Percentiles rank a stretch among this genome's conserved stretches.
Evolutionary conservation across 1,140 invertebrate genomes (phyloP).

Genomic region (Cydia pomonella): DNA sequence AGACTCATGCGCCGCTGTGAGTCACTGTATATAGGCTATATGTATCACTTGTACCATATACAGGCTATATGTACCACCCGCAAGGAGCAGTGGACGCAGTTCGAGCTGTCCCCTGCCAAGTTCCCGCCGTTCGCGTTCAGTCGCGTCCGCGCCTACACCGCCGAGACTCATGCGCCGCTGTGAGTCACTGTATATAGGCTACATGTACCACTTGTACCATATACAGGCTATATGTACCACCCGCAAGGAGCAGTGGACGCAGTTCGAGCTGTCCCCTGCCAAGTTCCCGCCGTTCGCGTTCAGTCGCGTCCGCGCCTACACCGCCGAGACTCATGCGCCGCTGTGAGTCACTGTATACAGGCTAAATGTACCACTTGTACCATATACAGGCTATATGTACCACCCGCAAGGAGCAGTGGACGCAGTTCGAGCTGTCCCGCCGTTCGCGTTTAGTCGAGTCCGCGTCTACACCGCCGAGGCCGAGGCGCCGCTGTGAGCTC

Average conservation of each 20-base stretch:
- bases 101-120: conserved; percentile 86
- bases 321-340: too few relatives aligned
- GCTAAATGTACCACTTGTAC: too few relatives aligned
- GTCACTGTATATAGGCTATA: background rate
- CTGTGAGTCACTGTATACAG: background rate
- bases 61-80: conserved; percentile 64
- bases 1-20: too few relatives aligned
- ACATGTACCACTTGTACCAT: too few relatives aligned
- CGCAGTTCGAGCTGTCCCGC: conserved; percentile 89
- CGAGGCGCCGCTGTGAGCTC: too few relatives aligned
- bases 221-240: conserved; percentile 48
- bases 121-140: conserved; percentile 94
- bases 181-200: too few relatives aligned
- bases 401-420: conserved; percentile 82
- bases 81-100: conserved; percentile 83
- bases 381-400: conserved; percentile 37
- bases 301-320: conserved; percentile 86
- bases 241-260: conserved; percentile 83
- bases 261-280: conserved; percentile 86
- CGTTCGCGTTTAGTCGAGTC: conserved; percentile 92
- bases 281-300: conserved; percentile 93
- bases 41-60: too few relatives aligned
- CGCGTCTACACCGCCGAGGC: conserved; percentile 64
- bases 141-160: conserved; percentile 83
- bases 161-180: too few relatives aligned